Evolutionary conservation across 2,888 invertebrate genomes (phyloP).

Genomic region (Thyatira batis): DNA sequence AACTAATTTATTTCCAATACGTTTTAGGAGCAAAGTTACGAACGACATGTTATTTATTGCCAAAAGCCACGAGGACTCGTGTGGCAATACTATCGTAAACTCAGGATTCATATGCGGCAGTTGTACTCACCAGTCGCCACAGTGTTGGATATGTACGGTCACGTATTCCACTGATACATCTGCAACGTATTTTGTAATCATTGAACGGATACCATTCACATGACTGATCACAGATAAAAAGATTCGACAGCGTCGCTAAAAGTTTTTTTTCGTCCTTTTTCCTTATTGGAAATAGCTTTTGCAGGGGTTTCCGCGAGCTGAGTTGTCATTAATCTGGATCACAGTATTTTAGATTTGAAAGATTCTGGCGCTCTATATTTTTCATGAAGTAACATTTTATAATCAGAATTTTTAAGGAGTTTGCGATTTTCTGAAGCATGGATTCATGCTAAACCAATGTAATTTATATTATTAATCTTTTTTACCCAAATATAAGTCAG

Average conservation of each 20-base stretch:
- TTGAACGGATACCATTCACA: conserved; percentile 18
- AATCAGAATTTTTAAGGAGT: too few species aligned
- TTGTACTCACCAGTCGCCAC: neutral
- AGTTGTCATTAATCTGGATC: neutral
- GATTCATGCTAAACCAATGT: too few species aligned
- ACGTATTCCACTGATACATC: conserved; percentile 20
- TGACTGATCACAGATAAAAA: conserved; percentile 35
- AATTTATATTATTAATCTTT: too few species aligned
- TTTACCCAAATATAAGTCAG: too few species aligned
- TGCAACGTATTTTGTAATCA: neutral
- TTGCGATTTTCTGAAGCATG: too few species aligned
- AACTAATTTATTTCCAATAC: neutral
- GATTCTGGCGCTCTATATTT: neutral
- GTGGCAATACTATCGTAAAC: conserved; percentile 41
- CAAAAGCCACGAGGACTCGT: conserved; percentile 28
- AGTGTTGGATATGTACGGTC: conserved; percentile 33
- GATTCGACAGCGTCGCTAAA: conserved; percentile 2
- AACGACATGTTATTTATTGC: conserved; percentile 43
- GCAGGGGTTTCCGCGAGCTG: conserved; percentile 8
- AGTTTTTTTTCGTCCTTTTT: neutral
- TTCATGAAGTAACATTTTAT: too few species aligned
- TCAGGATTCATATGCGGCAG: conserved; percentile 29
- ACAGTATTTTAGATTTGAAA: neutral
- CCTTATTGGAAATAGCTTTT: conserved; percentile 26
- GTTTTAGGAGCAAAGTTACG: conserved; percentile 7